Evolutionary conservation across 1,140 invertebrate genomes (phyloP).

Genomic region (Drosophila aff.): DNA sequence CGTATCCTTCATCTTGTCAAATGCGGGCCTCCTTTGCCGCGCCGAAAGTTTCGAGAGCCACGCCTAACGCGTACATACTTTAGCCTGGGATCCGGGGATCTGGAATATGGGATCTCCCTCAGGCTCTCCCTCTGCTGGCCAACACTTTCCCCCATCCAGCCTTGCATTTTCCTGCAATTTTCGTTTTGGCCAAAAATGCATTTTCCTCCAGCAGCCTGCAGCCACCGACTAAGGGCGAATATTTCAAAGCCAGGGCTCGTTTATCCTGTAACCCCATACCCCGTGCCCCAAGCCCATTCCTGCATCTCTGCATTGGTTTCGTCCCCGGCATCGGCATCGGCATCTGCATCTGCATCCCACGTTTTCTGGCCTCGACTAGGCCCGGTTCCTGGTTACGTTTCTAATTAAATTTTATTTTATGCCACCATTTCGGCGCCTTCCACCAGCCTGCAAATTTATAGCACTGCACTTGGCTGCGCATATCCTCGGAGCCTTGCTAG

Average conservation of each 20-base stretch:
- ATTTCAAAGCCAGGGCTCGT: constrained; percentile 71
- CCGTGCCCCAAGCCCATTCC: neutral
- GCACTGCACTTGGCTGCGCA: constrained; percentile 66
- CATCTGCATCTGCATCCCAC: constrained; percentile 6
- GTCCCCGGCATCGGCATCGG: neutral
- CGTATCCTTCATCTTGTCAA: constrained; percentile 63
- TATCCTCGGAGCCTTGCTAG: constrained; percentile 33
- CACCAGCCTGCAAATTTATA: constrained; percentile 65
- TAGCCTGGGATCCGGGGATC: neutral
- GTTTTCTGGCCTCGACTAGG: constrained; percentile 12
- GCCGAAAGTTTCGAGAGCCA: constrained; percentile 64
- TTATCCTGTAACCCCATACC: constrained; percentile 25
- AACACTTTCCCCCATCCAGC: constrained; percentile 7
- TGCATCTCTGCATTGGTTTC: constrained; percentile 11
- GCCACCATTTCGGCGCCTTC: constrained; percentile 81
- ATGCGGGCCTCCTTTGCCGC: constrained; percentile 47
- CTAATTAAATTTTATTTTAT: constrained; percentile 84
- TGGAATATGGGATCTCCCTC: constrained; percentile 13
- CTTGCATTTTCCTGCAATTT: constrained; percentile 73
- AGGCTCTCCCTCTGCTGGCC: constrained; percentile 18
- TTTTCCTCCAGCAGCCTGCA: constrained; percentile 49
- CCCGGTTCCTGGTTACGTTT: constrained; percentile 71
- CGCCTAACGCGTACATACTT: constrained; percentile 68
- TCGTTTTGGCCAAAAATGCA: constrained; percentile 70
- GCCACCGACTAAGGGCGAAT: constrained; percentile 52